Evolutionary conservation across 2,888 invertebrate species (phyloP), one percentile per base, ranked within the genome.

Genomic region (Loripinus fragilis): DNA sequence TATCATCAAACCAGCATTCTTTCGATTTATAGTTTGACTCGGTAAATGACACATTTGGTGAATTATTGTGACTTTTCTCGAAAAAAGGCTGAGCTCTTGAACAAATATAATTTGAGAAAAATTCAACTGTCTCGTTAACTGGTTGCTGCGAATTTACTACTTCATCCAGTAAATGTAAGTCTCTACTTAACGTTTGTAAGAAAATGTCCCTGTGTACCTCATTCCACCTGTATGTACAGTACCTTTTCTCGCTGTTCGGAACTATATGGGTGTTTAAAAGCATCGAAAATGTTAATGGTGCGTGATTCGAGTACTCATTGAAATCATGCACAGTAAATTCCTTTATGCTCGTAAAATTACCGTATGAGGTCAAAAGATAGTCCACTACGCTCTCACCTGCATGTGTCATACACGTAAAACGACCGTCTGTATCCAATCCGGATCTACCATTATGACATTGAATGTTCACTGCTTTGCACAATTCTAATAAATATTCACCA

Each of bases 241-340:
- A 10, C 15, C 15, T 15, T 41, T 41, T 41, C 7, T 41, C 15
- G 7, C 41, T 41, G 41, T 41, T 41, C 15, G 15, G 7, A 10
- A 41, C 7, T 15, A 5, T 68, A 25, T 42, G 48, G 7, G 48
- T 48, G 3, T 10, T 20, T 20, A 50, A 8, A 55, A 55, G 52
- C 3, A 71, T n/a, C 10, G 50, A 7, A 52, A 71, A 71, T 15
- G 33, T 7, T 23, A 71, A n/a, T 8, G 50, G 70, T 50, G 55
- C 30, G 23, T 71, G 70, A 23, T 71, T 71, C 7, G 70, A 52
- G 38, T 52, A 52, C 28, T 71, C 70, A 23, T 71, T 71, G 23
- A 71, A 71, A 71, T 52, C 50, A 35, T 55, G 50, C 15, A 50
- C 35, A 10, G 20, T 3, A 71, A 71, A 55, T 20, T 71, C 41